Evolutionary conservation across 2,888 invertebrate species (phyloP).

Genomic region (Troides aeacus): DNA sequence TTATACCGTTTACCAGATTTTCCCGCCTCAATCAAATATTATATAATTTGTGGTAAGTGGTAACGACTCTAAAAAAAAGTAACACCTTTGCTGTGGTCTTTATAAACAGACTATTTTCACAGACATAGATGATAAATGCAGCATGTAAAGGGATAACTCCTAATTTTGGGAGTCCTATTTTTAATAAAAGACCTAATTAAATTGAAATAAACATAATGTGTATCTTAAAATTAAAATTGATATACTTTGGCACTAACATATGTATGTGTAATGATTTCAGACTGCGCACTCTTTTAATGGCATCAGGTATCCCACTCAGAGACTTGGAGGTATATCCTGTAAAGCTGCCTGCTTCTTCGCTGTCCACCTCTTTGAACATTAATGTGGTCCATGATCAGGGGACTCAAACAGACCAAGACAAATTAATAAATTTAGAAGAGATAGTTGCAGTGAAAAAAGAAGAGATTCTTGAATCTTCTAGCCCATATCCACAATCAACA

Average conservation of each 20-base stretch:
- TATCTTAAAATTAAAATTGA: not conserved
- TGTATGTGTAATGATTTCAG: slow-evolving; percentile 22
- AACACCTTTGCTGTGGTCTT: too few relatives aligned
- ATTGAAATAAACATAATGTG: too few relatives aligned
- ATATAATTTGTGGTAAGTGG: too few relatives aligned
- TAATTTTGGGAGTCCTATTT: too few relatives aligned
- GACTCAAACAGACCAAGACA: slow-evolving; percentile 55
- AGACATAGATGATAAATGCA: too few relatives aligned
- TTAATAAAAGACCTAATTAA: too few relatives aligned
- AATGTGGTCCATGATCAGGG: slow-evolving; percentile 41
- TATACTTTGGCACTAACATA: not conserved
- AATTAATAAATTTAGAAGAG: slow-evolving; percentile 3
- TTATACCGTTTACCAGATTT: too few relatives aligned
- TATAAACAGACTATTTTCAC: too few relatives aligned
- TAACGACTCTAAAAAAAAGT: too few relatives aligned
- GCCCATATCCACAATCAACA: slow-evolving; percentile 33
- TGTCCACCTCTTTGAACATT: slow-evolving; percentile 31
- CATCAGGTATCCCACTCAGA: slow-evolving; percentile 32
- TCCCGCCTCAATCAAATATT: too few relatives aligned
- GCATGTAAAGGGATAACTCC: too few relatives aligned
- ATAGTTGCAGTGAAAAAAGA: slow-evolving; percentile 42
- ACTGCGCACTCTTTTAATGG: slow-evolving; percentile 35
- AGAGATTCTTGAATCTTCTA: slow-evolving; percentile 55
- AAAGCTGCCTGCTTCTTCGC: slow-evolving; percentile 42
- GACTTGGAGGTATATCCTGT: slow-evolving; percentile 33